A percentile compares a stretch with the other conserved stretches of the same genome.
Evolutionary conservation across 2,888 invertebrate species (phyloP).

Genomic region (Baronia brevicornis): DNA sequence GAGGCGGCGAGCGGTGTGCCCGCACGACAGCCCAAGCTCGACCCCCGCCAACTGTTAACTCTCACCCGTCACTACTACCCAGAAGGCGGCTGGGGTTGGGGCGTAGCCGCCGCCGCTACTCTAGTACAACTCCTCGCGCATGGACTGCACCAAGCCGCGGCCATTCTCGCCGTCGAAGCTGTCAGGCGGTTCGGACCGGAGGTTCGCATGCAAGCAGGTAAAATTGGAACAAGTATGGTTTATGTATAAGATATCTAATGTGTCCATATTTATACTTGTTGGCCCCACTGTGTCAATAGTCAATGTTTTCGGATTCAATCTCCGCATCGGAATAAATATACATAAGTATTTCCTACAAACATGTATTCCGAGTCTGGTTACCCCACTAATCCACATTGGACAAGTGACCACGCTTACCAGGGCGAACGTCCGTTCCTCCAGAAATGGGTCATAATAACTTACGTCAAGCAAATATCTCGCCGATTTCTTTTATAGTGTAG

Average conservation of each 20-base stretch:
- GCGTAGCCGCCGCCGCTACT: constrained; percentile 82
- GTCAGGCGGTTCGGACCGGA: constrained; percentile 76
- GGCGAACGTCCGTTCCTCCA: too few species aligned
- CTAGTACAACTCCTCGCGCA: constrained; percentile 84
- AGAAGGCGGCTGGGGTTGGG: constrained; percentile 93
- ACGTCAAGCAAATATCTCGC: too few species aligned
- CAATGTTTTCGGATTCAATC: too few species aligned
- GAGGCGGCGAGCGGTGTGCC: constrained; percentile 68
- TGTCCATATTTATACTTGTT: too few species aligned
- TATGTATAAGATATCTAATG: not conserved
- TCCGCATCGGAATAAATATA: too few species aligned
- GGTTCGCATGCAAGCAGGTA: constrained; percentile 80
- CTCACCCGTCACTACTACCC: constrained; percentile 89
- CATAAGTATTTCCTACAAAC: too few species aligned
- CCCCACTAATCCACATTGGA: too few species aligned
- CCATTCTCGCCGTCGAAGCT: constrained; percentile 76
- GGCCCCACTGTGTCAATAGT: too few species aligned
- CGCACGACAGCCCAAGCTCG: constrained; percentile 64
- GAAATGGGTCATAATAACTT: too few species aligned
- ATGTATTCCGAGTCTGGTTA: too few species aligned
- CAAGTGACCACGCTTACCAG: too few species aligned
- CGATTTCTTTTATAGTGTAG: too few species aligned
- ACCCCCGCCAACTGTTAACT: constrained; percentile 77
- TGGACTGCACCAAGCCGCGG: constrained; percentile 82
- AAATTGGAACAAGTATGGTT: not conserved